These are phyloP conservation scores for Bombus vancouverensis DNA, from an alignment of 1,140 invertebrate species.

Conservation along the genomic window DNA sequence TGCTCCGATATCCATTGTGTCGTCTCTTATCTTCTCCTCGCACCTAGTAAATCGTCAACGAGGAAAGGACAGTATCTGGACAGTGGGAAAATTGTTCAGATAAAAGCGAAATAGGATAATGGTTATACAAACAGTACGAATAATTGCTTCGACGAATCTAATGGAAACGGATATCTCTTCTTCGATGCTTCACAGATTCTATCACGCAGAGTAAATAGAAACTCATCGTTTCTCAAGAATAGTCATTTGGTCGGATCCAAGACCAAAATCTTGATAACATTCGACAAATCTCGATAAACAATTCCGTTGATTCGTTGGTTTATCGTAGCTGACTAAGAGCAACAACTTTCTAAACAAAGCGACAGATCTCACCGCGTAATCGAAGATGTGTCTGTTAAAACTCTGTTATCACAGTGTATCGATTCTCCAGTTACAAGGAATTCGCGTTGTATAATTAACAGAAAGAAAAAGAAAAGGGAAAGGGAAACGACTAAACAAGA, in stretches of 20 bases:
- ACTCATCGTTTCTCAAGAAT: neutral
- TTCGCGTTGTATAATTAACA: too few relatives aligned
- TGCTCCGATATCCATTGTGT: neutral
- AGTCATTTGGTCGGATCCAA: neutral
- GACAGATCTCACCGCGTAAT: too few relatives aligned
- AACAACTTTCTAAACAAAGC: too few relatives aligned
- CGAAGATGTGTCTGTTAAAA: too few relatives aligned
- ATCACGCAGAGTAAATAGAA: neutral
- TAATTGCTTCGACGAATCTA: neutral
- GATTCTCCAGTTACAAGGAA: too few relatives aligned
- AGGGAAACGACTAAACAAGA: too few relatives aligned
- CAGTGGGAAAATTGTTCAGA: neutral
- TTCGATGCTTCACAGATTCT: neutral
- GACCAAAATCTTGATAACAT: neutral
- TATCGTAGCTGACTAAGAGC: too few relatives aligned
- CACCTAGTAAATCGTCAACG: neutral
- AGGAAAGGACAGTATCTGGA: neutral
- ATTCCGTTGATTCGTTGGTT: too few relatives aligned
- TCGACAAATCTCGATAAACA: too few relatives aligned
- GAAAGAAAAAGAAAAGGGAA: too few relatives aligned
- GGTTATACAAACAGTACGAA: neutral
- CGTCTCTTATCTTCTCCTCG: neutral
- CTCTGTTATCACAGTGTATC: too few relatives aligned
- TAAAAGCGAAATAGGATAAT: neutral
- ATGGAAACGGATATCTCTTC: neutral